Percentiles rank a stretch among this genome's conserved stretches.
Conservation (phyloP, 2,888 invertebrate genomes). For the Oligia fasciuncula region DNA sequence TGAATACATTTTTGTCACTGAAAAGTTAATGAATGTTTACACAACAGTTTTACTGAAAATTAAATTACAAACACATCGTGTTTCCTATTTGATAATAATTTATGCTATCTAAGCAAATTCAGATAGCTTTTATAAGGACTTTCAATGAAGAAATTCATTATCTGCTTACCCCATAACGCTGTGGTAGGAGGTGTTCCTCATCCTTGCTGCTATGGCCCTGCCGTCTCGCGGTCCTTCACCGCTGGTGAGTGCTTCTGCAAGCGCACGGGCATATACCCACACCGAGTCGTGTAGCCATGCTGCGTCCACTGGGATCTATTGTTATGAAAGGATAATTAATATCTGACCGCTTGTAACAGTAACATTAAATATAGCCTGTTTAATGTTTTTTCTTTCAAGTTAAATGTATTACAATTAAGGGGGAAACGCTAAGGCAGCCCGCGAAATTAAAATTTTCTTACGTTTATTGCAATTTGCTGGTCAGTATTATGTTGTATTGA, state of each 20-base stretch:
- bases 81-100: not conserved
- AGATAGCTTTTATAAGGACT: not conserved
- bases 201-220: conserved; percentile 93
- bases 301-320: conserved; percentile 95
- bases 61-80: not conserved
- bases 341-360: not conserved
- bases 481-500: no score
- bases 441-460: no score
- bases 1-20: not conserved
- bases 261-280: conserved; percentile 96
- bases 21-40: not conserved
- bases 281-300: conserved; percentile 98
- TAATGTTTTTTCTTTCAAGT: not conserved
- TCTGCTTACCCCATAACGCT: conserved; percentile 95
- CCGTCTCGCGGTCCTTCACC: conserved; percentile 94
- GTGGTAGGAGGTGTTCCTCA: conserved; percentile 94
- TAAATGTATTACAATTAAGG: no score
- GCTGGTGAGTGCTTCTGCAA: conserved; percentile 92
- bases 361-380: not conserved
- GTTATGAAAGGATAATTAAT: not conserved
- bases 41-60: not conserved
- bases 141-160: not conserved
- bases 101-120: not conserved
- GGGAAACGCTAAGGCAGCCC: not conserved
- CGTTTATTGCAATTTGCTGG: no score